Evolutionary conservation across 2,888 invertebrate genomes (phyloP), one percentile per base, ranked within the genome.

Genomic region (Protophormia terraenovae): DNA sequence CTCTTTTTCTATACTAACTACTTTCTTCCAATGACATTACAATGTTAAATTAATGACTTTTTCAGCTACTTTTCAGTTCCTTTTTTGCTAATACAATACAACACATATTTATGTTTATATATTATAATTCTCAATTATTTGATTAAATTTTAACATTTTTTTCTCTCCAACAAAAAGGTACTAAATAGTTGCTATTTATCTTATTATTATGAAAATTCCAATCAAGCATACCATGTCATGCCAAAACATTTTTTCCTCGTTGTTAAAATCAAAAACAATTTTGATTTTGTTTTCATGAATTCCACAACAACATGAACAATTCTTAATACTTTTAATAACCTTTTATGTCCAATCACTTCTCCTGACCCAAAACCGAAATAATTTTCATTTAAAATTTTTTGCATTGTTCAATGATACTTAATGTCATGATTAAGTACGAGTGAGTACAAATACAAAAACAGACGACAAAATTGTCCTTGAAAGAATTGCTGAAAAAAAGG

Each of bases 381-480:
- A 38, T 38, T 50, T 62, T 47, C 19, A 27, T 50, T 50, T 8
- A 50, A 27, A 41, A 29, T 35, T 32, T 58, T 35, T 53, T 8
- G 1, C 27, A 29, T 19, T 41, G 27, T 55, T 69, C 47, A 22
- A 35, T 53, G 53, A 4, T 45, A 58, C 66, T 66, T 77, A 27
- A 77, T 58, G 55, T 12, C 38, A 64, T 60, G 67, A 67, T 67
- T 75, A 67, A 75, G 73, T 50, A 60, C 32, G 71, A 22, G 22
- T 14, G 71, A 22, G 22, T 14, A 35, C 50, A 24, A 35, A n/a
- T n/a, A n/a, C n/a, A n/a, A n/a, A n/a, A 47, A 24, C 16, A 55
- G 69, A 7, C 35, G 41, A 22, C 24, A 62, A 55, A 76, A 82
- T 62, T 81, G 62, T 24, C 75, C 81, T 81, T 81, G 81, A 50